Evolutionary conservation across 2,888 invertebrate genomes (phyloP).

Genomic region (Thysanoteuthis rhombus): DNA sequence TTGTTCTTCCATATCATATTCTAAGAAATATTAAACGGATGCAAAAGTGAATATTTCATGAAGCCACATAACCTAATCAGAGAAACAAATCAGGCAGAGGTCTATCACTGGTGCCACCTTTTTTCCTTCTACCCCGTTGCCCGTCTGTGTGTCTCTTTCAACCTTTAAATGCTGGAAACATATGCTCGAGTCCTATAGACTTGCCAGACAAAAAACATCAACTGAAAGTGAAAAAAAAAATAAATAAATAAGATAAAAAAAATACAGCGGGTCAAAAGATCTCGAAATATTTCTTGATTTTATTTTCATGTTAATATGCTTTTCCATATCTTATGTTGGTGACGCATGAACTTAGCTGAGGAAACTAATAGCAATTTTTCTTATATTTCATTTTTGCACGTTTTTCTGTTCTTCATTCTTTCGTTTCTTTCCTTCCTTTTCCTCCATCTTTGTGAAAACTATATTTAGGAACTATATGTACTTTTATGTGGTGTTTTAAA

Average conservation of each 20-base stretch:
- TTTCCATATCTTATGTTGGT: neutral
- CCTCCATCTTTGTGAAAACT: neutral
- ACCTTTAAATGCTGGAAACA: neutral
- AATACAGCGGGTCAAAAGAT: neutral
- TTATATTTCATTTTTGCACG: too few relatives aligned
- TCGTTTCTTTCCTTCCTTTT: neutral
- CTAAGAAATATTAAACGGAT: neutral
- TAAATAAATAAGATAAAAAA: neutral
- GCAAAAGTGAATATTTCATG: neutral
- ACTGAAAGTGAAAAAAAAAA: neutral
- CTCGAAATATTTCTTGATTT: neutral
- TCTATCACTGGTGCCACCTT: neutral
- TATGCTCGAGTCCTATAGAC: neutral
- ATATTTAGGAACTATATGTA: neutral
- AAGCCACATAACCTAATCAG: neutral
- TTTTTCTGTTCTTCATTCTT: too few relatives aligned
- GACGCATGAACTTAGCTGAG: neutral
- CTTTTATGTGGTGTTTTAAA: neutral
- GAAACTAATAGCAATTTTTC: neutral
- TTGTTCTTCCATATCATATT: neutral
- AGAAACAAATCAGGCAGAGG: neutral
- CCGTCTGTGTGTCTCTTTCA: neutral
- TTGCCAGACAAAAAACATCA: neutral
- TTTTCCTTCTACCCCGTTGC: neutral
- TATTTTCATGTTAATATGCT: neutral